These are phyloP conservation scores for Apamea epomidion DNA, from an alignment of 2,888 invertebrate species.

Conservation along the genomic window DNA sequence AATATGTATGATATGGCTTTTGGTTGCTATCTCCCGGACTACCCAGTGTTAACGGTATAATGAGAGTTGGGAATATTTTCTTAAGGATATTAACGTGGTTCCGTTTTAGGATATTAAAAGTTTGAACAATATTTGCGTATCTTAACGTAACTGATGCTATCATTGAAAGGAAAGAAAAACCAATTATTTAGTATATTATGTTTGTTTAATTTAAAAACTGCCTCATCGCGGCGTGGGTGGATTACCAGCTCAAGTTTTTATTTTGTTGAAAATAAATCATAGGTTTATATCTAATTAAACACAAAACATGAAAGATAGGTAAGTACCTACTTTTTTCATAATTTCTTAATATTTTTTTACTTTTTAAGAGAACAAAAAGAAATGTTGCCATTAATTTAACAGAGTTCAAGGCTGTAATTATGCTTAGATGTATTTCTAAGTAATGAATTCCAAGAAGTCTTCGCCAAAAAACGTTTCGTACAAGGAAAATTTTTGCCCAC, in stretches of 20 bases:
- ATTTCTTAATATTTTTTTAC: background rate
- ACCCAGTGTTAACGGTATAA: constrained; percentile 41
- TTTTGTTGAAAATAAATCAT: background rate
- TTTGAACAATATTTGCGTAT: constrained; percentile 44
- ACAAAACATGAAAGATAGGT: background rate
- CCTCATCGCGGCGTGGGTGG: background rate
- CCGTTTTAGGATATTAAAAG: constrained; percentile 40
- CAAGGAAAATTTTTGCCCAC: background rate
- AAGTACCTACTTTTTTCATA: background rate
- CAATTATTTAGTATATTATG: background rate
- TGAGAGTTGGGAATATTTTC: constrained; percentile 44
- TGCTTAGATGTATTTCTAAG: background rate
- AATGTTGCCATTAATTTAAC: background rate
- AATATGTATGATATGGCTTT: background rate
- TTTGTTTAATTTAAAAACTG: constrained; percentile 1
- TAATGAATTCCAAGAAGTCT: constrained; percentile 5
- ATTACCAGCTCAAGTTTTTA: background rate
- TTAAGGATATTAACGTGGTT: constrained; percentile 46
- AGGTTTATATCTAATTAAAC: background rate
- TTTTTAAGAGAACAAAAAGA: background rate
- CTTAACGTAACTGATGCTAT: constrained; percentile 2
- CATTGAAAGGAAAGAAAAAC: background rate
- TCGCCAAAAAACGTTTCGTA: background rate
- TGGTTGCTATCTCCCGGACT: constrained; percentile 26
- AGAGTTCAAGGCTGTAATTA: constrained; percentile 7